These are phyloP conservation scores for Mamestra configurata DNA, from an alignment of 1,140 invertebrate species.

Conservation along the genomic window DNA sequence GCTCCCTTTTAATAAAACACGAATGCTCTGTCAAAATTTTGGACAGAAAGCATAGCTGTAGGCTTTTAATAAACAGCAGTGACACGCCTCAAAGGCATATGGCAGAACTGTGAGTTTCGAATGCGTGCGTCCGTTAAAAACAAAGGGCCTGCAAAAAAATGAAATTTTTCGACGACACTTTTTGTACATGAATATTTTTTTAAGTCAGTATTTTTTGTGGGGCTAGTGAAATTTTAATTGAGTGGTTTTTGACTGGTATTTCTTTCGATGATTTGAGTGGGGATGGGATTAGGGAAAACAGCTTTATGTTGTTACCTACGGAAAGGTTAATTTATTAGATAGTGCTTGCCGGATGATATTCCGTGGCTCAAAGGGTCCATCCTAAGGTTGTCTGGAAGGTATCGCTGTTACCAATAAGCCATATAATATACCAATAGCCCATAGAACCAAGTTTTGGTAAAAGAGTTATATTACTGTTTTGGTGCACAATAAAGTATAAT, in stretches of 20 bases:
- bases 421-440: no score
- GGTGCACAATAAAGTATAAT: no score
- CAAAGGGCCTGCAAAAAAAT: slow-evolving; percentile 23
- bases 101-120: neutral
- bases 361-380: no score
- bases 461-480: no score
- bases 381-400: no score
- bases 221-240: neutral
- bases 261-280: neutral
- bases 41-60: neutral
- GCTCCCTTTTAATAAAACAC: slow-evolving; percentile 25
- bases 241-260: neutral
- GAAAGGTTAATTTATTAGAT: no score
- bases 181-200: neutral
- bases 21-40: neutral
- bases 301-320: no score
- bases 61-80: slow-evolving; percentile 39
- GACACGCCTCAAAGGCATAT: slow-evolving; percentile 28
- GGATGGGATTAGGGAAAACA: neutral
- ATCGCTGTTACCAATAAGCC: no score
- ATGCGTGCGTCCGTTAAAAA: neutral
- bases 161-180: neutral
- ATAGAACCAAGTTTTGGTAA: no score
- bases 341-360: no score
- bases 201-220: neutral